These are phyloP conservation scores for Chrysolina oricalcia DNA, from an alignment of 2,888 invertebrate genomes.

Conservation along the genomic window DNA sequence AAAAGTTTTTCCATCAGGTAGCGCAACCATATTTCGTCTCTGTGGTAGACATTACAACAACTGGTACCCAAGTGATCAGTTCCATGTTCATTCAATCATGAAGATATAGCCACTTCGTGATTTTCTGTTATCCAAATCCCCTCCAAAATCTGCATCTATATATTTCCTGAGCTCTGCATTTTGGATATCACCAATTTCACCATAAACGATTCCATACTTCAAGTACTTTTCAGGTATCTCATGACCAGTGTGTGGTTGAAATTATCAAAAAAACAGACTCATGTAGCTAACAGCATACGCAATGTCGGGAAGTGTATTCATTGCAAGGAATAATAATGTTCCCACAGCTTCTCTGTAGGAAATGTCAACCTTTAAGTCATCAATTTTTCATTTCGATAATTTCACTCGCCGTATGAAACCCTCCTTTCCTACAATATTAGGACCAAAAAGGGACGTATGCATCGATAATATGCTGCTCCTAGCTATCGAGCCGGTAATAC, in stretches of 20 bases:
- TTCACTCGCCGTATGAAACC: too few species aligned
- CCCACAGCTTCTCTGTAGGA: background rate
- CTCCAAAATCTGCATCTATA: background rate
- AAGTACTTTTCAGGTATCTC: background rate
- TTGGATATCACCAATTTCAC: background rate
- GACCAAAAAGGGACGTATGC: too few species aligned
- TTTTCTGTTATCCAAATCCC: background rate
- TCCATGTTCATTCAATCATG: background rate
- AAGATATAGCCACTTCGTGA: background rate
- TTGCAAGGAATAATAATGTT: background rate
- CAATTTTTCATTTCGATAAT: too few species aligned
- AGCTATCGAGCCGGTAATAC: too few species aligned
- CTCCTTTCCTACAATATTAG: too few species aligned
- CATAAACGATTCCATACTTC: background rate
- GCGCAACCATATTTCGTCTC: background rate
- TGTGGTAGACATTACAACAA: background rate
- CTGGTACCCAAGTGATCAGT: background rate
- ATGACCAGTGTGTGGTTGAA: background rate
- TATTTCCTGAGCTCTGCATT: background rate
- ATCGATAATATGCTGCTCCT: too few species aligned
- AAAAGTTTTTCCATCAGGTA: too few species aligned
- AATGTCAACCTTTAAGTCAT: too few species aligned
- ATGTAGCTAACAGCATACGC: too few species aligned
- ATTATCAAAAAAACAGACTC: background rate
- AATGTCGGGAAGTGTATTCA: background rate